These are phyloP conservation scores for Vespertilio murinus DNA, from an alignment of 2,797 vertebrate species.

Conservation along the genomic window DNA sequence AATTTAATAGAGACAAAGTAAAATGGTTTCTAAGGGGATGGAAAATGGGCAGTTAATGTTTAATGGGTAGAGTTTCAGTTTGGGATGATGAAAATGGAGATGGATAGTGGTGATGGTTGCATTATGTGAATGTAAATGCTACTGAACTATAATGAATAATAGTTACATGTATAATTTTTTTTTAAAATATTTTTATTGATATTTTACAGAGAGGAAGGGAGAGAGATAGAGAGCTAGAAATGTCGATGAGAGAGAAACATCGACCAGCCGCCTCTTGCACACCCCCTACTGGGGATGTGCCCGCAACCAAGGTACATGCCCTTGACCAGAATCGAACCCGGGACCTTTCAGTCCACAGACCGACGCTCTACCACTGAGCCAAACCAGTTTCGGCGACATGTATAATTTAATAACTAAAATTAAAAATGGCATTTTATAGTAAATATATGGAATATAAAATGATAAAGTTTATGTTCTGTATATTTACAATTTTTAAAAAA, in stretches of 20 bases:
- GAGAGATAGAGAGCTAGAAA: too few species aligned
- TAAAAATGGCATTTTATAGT: too few species aligned
- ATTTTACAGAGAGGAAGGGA: too few species aligned
- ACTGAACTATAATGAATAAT: neutral
- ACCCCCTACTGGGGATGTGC: too few species aligned
- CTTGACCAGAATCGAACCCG: too few species aligned
- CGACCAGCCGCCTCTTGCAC: too few species aligned
- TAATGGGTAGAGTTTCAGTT: neutral
- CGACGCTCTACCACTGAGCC: too few species aligned
- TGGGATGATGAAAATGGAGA: neutral
- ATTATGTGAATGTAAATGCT: neutral
- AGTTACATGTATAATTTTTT: neutral
- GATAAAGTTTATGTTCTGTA: neutral
- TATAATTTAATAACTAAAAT: neutral
- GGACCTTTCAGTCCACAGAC: too few species aligned
- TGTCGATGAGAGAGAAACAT: too few species aligned
- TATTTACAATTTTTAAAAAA: neutral
- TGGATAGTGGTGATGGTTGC: neutral
- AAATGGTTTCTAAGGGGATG: neutral
- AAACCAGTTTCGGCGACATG: too few species aligned
- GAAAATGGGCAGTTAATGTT: neutral
- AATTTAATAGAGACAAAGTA: neutral
- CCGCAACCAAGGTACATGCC: too few species aligned
- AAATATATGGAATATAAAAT: neutral
- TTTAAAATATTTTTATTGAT: too few species aligned